Conservation (phyloP, 1,140 invertebrate species). For the Oreohelix idahoensis region DNA sequence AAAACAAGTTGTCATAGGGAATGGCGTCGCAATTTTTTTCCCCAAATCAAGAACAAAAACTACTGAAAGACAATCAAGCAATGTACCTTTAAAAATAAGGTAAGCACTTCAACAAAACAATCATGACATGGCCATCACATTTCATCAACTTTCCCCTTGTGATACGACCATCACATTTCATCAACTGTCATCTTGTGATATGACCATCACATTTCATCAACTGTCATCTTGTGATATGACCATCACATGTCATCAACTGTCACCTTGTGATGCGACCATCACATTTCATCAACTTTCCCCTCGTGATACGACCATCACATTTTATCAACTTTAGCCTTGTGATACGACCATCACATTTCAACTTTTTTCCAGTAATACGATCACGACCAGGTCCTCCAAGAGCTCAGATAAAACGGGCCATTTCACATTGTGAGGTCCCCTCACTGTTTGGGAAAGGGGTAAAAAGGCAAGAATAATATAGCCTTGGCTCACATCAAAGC, state of each 20-base stretch:
- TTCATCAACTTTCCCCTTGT: not conserved
- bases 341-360: too few species aligned
- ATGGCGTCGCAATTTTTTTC: constrained; percentile 2
- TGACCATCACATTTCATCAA: not conserved
- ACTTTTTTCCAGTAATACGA: too few species aligned
- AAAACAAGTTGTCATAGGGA: constrained; percentile 7
- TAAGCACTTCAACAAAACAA: constrained; percentile 23
- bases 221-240: not conserved
- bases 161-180: not conserved
- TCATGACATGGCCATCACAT: not conserved
- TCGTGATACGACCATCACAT: not conserved
- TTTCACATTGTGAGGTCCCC: too few species aligned
- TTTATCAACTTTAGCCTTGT: not conserved
- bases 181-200: not conserved
- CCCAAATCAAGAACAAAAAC: constrained; percentile 12
- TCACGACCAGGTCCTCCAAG: too few species aligned
- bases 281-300: not conserved
- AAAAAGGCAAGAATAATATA: too few species aligned
- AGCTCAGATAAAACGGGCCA: too few species aligned
- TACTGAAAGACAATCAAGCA: constrained; percentile 38
- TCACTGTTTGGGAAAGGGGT: too few species aligned
- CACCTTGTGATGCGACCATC: not conserved
- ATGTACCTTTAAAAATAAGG: constrained; percentile 15
- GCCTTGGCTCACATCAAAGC: too few species aligned
- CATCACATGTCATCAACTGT: not conserved